Evolutionary conservation across 2,797 vertebrate genomes (phyloP), one percentile per base, ranked within the genome.

Genomic region (Varecia variegata): DNA sequence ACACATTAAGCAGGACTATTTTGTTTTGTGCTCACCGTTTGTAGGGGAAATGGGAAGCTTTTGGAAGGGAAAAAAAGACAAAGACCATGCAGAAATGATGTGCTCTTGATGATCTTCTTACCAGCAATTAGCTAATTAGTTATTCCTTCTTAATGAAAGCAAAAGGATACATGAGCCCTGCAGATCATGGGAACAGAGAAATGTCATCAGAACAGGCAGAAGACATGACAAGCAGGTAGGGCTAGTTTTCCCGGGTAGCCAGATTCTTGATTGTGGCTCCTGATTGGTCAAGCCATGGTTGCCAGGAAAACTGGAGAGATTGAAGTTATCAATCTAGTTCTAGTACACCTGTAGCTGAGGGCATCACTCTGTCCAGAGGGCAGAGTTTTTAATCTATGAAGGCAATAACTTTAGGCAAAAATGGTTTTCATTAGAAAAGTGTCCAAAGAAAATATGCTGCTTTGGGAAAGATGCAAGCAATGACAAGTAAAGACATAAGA

Each of bases 341-440:
- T 50, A 71, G 17, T 35, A 83, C 23, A 62, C 27, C 73, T 45
- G 76, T 52, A 8, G 32, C 52, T 12, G 50, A 88, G 35, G 27
- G 35, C 50, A 93, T 40, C 45, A 73, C 32, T 89, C 18, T 67
- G 6, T 65, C 54, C 81, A 43, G 54, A 79, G 18, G 32, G 25
- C 25, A 88, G 30, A 70, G 35, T 74, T 93, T 81, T 82, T 88
- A 74, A 84, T 38, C 23, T 35, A 67, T 83, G 23, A 82, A 70
- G 18, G 35, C 38, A 90, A 77, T 82, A 67, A 50, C 15, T 94
- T 70, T 81, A 65, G 50, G 30, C 27, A 10, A 94, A 68, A 91
- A 86, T n/a, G 10, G 14, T 93, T 94, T 92, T 84, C 21, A 38
- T 93, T 92, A 81, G 83, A 54, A 86, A 94, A 58, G 13, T 67